Conservation (phyloP, 2,888 invertebrate species). For the Serripes groenlandicus region DNA sequence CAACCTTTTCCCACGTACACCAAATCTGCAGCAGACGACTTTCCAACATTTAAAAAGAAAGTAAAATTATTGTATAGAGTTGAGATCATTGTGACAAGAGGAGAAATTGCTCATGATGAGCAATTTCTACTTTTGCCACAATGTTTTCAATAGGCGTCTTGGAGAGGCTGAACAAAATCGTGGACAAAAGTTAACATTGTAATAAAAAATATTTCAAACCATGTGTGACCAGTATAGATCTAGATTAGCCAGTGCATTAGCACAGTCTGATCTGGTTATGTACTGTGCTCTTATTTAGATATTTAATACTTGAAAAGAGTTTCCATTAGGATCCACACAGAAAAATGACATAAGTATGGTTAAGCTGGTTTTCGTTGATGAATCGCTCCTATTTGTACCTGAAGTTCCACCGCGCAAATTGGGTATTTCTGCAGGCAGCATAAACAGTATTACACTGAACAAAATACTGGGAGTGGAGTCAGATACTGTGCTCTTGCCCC, state of each 20-base stretch:
- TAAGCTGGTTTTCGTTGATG: too few relatives aligned
- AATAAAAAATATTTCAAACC: too few relatives aligned
- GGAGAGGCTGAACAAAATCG: not conserved
- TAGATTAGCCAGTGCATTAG: not conserved
- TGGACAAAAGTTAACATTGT: too few relatives aligned
- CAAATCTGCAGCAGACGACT: too few relatives aligned
- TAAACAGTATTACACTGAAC: conserved; percentile 45
- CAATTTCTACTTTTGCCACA: not conserved
- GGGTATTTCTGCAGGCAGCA: conserved; percentile 53
- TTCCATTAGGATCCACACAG: too few relatives aligned
- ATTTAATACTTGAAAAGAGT: too few relatives aligned
- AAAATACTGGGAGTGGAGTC: conserved; percentile 59
- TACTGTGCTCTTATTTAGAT: too few relatives aligned
- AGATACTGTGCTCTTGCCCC: conserved; percentile 38
- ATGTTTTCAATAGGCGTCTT: not conserved
- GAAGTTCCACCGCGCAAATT: conserved; percentile 8
- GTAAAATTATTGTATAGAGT: conserved; percentile 18
- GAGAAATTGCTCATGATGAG: not conserved
- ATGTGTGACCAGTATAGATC: not conserved
- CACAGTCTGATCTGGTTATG: not conserved
- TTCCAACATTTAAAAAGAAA: too few relatives aligned
- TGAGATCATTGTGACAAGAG: not conserved
- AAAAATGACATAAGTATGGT: too few relatives aligned
- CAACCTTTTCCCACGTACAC: too few relatives aligned
- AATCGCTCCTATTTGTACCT: not conserved